Percentiles rank a stretch among this genome's conserved stretches.
phyloP scores from a whole-genome alignment of 2,113 vertebrate genomes.

The Erpornis zantholeuca region DNA sequence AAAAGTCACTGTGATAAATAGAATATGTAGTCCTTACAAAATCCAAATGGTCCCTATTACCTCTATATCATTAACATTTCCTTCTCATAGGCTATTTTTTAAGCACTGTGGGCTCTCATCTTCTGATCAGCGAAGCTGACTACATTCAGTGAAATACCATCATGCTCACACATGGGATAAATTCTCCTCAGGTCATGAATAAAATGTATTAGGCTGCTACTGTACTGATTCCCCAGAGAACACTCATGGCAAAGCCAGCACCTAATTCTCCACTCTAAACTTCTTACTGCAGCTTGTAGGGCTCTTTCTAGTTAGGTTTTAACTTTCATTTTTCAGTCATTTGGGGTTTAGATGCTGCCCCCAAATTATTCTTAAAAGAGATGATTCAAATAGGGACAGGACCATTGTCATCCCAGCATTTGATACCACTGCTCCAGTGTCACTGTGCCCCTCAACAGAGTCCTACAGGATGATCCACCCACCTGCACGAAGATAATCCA shows the following conservation, averaged over 20 bases:
- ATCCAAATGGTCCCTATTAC: not conserved
- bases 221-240: not conserved
- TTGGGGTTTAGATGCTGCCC: not conserved
- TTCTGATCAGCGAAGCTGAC: not conserved
- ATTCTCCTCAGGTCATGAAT: slow-evolving; percentile 5
- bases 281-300: not conserved
- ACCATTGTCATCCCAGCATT: not conserved
- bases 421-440: not conserved
- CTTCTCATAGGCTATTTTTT: not conserved
- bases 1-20: not conserved
- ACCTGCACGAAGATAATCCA: not conserved
- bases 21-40: not conserved
- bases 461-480: not conserved
- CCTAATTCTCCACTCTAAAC: not conserved
- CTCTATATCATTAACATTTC: not conserved
- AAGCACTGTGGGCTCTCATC: not conserved
- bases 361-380: not conserved
- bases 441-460: not conserved
- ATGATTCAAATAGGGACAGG: not conserved
- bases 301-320: not conserved
- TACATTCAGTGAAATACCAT: not conserved
- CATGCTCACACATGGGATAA: not conserved
- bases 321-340: not conserved
- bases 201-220: not conserved
- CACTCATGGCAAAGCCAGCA: not conserved